These are phyloP conservation scores for Pocota personata DNA, from an alignment of 2,888 invertebrate species.

Conservation along the genomic window DNA sequence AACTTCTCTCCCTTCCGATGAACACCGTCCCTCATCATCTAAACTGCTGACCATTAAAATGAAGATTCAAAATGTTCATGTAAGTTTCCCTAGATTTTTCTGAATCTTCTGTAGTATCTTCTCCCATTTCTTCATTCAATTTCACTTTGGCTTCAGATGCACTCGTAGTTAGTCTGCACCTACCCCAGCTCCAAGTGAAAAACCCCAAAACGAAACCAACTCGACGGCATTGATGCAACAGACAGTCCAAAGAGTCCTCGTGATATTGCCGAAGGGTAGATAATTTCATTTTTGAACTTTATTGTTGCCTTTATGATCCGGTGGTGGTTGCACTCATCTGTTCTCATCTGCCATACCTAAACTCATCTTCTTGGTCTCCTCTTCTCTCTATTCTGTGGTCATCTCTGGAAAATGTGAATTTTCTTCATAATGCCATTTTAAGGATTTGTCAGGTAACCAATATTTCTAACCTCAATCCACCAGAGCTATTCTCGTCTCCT, in stretches of 20 bases:
- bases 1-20: conserved; percentile 1
- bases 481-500: conserved; percentile 35
- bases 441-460: conserved; percentile 74
- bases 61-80: conserved; percentile 58
- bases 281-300: conserved; percentile 74
- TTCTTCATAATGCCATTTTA: conserved; percentile 72
- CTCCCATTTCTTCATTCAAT: conserved; percentile 70
- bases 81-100: conserved; percentile 40
- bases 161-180: conserved; percentile 40
- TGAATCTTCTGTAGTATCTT: conserved; percentile 30
- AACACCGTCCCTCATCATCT: conserved; percentile 54
- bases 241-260: conserved; percentile 66
- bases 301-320: conserved; percentile 66
- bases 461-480: conserved; percentile 73
- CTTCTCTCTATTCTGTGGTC: not conserved
- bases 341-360: not conserved
- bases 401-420: conserved; percentile 68
- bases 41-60: conserved; percentile 63
- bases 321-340: conserved; percentile 54
- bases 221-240: conserved; percentile 64
- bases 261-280: conserved; percentile 69
- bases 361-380: not conserved
- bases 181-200: not conserved
- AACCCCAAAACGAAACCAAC: not conserved
- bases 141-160: conserved; percentile 70